Evolutionary conservation across 2,113 vertebrate species (phyloP).

Genomic region (Vulpes vulpes): DNA sequence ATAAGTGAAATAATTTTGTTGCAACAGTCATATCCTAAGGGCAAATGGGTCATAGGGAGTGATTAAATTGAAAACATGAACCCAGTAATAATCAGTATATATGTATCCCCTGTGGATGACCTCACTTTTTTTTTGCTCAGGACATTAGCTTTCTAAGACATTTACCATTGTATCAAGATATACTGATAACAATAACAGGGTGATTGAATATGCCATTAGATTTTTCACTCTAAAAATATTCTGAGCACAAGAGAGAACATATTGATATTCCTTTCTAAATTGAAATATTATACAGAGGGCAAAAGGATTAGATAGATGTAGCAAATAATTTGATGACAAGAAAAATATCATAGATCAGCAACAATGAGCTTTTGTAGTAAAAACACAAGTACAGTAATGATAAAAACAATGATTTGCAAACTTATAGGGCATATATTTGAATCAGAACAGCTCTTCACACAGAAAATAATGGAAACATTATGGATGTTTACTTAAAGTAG

Average conservation of each 20-base stretch:
- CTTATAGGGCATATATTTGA: conserved; percentile 34
- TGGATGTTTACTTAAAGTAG: conserved; percentile 61
- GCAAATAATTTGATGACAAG: conserved; percentile 60
- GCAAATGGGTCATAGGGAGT: conserved; percentile 65
- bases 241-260: background rate
- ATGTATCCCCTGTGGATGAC: conserved; percentile 64
- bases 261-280: conserved; percentile 73
- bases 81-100: conserved; percentile 49
- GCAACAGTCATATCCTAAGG: conserved; percentile 63
- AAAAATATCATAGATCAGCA: conserved; percentile 59
- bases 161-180: conserved; percentile 56
- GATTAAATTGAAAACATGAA: conserved; percentile 73
- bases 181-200: conserved; percentile 55
- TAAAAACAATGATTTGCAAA: conserved; percentile 38
- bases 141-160: conserved; percentile 61
- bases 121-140: conserved; percentile 35
- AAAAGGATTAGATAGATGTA: conserved; percentile 65
- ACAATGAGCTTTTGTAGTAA: conserved; percentile 12
- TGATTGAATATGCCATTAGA: conserved; percentile 44
- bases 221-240: conserved; percentile 62
- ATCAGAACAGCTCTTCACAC: conserved; percentile 20
- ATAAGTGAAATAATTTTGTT: conserved; percentile 76
- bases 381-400: background rate
- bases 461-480: conserved; percentile 52
- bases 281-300: conserved; percentile 80